phyloP scores from a whole-genome alignment of 2,888 invertebrate genomes.

The Isoperla grammatica region DNA sequence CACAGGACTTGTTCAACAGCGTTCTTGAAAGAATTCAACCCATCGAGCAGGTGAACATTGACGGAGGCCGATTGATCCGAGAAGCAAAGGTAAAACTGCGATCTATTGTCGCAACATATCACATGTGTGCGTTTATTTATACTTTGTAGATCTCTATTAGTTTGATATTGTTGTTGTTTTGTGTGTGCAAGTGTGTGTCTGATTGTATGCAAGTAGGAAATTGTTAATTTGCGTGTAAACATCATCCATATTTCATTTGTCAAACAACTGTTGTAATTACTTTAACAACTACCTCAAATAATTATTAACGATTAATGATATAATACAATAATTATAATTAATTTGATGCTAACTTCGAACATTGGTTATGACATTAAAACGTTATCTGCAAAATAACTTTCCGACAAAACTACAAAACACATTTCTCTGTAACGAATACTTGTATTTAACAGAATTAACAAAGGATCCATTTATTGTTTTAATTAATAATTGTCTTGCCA shows the following conservation, averaged over 20 bases:
- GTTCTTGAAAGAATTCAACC: constrained; percentile 89
- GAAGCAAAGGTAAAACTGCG: constrained; percentile 86
- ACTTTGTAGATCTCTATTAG: no score
- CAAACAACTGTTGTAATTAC: neutral
- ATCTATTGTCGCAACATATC: neutral
- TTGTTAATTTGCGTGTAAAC: neutral
- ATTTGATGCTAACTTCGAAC: neutral
- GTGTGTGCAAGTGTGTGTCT: constrained; percentile 14
- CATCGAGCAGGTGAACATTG: constrained; percentile 92
- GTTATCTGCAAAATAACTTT: no score
- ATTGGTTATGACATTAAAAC: no score
- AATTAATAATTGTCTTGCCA: neutral
- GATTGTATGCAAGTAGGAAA: constrained; percentile 4
- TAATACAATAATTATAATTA: constrained; percentile 2
- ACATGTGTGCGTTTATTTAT: no score
- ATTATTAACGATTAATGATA: neutral
- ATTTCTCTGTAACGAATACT: no score
- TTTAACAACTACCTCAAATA: constrained; percentile 6
- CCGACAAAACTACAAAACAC: no score
- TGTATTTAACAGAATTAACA: no score
- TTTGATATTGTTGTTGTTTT: neutral
- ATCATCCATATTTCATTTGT: neutral
- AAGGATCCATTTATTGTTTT: neutral
- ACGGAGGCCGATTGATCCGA: constrained; percentile 91
- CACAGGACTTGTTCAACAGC: constrained; percentile 85